Evolutionary conservation across 2,113 vertebrate genomes (phyloP).

Genomic region (Todiramphus chloris): DNA sequence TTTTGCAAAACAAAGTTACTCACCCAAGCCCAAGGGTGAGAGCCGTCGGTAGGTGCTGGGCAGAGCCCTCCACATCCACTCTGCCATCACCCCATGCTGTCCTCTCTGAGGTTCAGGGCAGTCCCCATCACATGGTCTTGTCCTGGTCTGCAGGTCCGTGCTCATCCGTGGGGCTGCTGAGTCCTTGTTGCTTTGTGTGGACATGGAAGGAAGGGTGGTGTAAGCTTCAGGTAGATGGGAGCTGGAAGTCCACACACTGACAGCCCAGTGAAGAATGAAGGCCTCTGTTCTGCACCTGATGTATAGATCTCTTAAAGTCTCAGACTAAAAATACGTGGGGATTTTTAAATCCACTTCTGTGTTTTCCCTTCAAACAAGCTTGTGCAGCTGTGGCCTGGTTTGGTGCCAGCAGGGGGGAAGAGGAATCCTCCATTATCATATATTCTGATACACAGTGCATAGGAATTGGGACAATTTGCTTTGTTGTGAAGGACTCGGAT

Average conservation of each 20-base stretch:
- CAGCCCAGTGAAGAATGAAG: background rate
- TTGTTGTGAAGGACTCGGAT: background rate
- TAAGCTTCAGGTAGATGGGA: background rate
- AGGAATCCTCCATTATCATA: background rate
- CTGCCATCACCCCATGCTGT: fast-evolving
- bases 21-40: fast-evolving
- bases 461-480: background rate
- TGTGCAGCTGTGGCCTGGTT: background rate
- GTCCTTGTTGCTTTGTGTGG: fast-evolving
- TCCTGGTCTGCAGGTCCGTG: background rate
- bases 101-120: fast-evolving
- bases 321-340: background rate
- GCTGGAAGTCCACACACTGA: background rate
- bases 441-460: background rate
- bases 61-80: background rate
- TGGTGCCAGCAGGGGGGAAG: background rate
- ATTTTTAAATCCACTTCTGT: background rate
- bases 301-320: background rate
- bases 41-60: background rate
- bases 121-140: background rate
- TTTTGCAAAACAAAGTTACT: background rate
- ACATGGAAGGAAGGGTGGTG: fast-evolving
- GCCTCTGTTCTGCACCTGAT: background rate
- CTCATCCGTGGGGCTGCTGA: fast-evolving
- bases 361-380: background rate